Base-by-base conservation (phyloP, 2,888 invertebrate species). In the Nasonia oneida region DNA sequence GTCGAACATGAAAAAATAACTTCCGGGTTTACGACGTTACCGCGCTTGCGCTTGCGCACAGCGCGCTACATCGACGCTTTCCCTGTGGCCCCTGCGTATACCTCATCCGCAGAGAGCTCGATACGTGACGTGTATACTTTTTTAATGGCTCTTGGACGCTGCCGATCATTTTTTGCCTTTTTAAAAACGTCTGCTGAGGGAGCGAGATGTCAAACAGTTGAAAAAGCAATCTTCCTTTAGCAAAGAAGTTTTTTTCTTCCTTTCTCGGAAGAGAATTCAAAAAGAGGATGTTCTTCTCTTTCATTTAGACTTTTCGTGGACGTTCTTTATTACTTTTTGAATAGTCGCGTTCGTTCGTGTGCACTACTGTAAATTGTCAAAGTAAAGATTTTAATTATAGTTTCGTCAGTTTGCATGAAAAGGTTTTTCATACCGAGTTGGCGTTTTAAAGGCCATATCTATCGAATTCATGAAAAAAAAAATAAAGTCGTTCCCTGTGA, bases 51-150 rank as follows among this genome's bases (percentile, higher is more conserved):
- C 42, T 47, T 42, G 12, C 29, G 10, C n/a, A 37, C 10, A 71
- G 37, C 23, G n/a, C 53, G n/a, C 18, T 64, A 64, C 29, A 64
- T 64, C 10, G 53, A 18, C 18, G 18, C 37, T 76, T 67, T 76
- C 50, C 42, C 37, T 33, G 37, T 23, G 23, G 4, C 37, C 14
- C 8, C 29, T 74, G 29, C 29, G 8, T 18, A 64, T 8, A 64
- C 64, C 76, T 53, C 82, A 61, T 29, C n/a, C 8, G 18, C 67
- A 76, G 67, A 82, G 5, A 82, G 5, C 12, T n/a, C 50, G 3
- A 50, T 42, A 53, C 42, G 50, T 14, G 64, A 47, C 50, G 82
- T 50, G 29, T 64, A 82, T 37, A 47, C 75, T 81, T 75, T 64
- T 73, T 29, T 64, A 64, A 64, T 64, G 64, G 64, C 6, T 57